Conservation (phyloP, 2,797 vertebrate genomes). For the Lophius americanus region DNA sequence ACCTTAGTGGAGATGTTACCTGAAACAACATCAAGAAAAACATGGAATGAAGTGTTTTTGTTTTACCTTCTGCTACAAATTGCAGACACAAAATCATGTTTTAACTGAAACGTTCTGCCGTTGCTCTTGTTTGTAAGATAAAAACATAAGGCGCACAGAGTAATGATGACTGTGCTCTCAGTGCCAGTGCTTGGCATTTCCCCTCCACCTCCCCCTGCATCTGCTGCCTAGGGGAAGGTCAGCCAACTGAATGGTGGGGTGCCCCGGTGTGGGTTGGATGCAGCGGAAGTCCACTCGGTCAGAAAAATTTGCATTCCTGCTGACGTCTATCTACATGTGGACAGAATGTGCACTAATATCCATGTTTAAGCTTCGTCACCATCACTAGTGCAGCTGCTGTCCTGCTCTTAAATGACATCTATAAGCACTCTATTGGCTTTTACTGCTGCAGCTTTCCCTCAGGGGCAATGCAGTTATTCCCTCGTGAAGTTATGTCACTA, state of each 20-base stretch:
- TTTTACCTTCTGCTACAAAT: not conserved
- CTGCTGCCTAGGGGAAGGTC: conserved; percentile 84
- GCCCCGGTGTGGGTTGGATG: conserved; percentile 58
- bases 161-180: conserved; percentile 69
- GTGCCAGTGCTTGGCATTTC: conserved; percentile 65
- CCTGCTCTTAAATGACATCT: conserved; percentile 61
- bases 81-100: not conserved
- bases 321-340: conserved; percentile 69
- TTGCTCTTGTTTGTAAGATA: not conserved
- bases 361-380: conserved; percentile 61
- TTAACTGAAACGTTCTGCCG: not conserved
- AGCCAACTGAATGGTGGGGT: conserved; percentile 77
- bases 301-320: conserved; percentile 61
- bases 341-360: conserved; percentile 56
- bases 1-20: conserved; percentile 84
- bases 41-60: not conserved
- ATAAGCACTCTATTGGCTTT: conserved; percentile 45
- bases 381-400: conserved; percentile 32
- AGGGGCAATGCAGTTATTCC: not conserved
- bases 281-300: conserved; percentile 71
- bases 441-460: conserved; percentile 28
- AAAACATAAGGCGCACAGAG: conserved; percentile 25
- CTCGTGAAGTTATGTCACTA: too few species aligned
- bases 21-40: conserved; percentile 75
- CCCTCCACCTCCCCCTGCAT: conserved; percentile 80